Base-by-base conservation (phyloP, 2,888 invertebrate species). In the Bellardia pandia region DNA sequence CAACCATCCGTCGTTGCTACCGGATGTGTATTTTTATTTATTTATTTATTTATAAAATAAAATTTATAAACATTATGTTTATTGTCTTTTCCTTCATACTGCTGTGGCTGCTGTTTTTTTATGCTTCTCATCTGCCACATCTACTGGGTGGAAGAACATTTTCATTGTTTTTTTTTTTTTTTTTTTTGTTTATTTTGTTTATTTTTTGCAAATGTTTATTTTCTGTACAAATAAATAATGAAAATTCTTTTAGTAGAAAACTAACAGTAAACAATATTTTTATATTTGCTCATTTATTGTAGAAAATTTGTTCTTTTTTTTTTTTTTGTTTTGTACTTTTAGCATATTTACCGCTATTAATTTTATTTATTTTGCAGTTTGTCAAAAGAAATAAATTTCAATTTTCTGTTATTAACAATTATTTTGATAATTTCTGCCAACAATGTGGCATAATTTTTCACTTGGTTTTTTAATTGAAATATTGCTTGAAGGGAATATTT, bases 11-110 rank as follows among this genome's bases (percentile, higher is more conserved):
- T 60, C 16, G 14, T 60, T 60, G 79, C 60, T 71, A 71, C 79
- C 79, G 79, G 79, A 79, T 79, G 48, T 79, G 37, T 78, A 58
- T 16, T 33, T 1, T 77, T 68, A 77, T 78, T 69, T 78, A 45
- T 77, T 77, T 64, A 40, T 64, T 58, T 53, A 42, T 60, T 75
- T 75, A 60, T 33, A 75, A 74, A 42, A 72, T 42, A 58, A 60
- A 48, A 51, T 68, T 37, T 56, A 37, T 33, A 72, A 71, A 53
- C 37, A 71, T 56, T 71, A 42, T 56, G 56, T 56, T 71, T 80
- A 53, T 79, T 60, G 30, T 51, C 5, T 40, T 56, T 16, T 51
- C n/a, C 23, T 30, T 58, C 16, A 53, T 69, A 64, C 14, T 66
- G 53, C 64, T 64, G 40, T n/a, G 16, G 6, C 8, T 62, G 62